phyloP scores from a whole-genome alignment of 2,113 vertebrate genomes.

The Oryzias woworae region DNA sequence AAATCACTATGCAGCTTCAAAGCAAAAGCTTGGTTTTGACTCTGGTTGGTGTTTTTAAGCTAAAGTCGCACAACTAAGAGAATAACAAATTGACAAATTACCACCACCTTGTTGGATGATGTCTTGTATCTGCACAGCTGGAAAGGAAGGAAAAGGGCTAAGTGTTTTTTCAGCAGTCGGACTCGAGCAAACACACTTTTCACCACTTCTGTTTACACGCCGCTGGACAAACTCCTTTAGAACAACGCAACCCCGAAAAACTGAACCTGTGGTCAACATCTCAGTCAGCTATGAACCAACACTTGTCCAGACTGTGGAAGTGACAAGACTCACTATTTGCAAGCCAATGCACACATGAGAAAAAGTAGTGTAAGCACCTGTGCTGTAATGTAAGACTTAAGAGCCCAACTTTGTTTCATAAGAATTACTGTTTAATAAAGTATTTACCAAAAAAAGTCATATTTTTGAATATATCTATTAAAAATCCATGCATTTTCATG shows the following conservation, averaged over 20 bases:
- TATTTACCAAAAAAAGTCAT: no score
- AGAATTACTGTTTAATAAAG: no score
- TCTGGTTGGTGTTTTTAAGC: background rate
- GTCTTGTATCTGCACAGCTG: conserved; percentile 43
- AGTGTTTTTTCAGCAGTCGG: conserved; percentile 34
- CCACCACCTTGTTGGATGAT: conserved; percentile 5
- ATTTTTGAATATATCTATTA: no score
- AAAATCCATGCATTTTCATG: no score
- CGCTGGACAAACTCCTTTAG: conserved; percentile 49
- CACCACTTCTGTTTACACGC: conserved; percentile 48
- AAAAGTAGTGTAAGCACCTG: background rate
- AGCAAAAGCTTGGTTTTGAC: background rate
- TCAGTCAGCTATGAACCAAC: conserved; percentile 44
- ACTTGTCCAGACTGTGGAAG: conserved; percentile 25
- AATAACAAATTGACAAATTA: conserved; percentile 18
- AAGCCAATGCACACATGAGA: conserved; percentile 23
- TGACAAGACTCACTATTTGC: conserved; percentile 33
- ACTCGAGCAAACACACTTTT: conserved; percentile 22
- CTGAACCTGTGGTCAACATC: conserved; percentile 31
- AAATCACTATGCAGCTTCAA: no score
- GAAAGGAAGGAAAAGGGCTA: conserved; percentile 21
- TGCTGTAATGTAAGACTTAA: background rate
- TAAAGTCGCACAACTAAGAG: background rate
- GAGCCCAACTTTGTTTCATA: no score
- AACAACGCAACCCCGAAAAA: conserved; percentile 37